These are phyloP conservation scores for Stramonita haemastoma DNA, from an alignment of 2,888 invertebrate genomes.

Conservation along the genomic window DNA sequence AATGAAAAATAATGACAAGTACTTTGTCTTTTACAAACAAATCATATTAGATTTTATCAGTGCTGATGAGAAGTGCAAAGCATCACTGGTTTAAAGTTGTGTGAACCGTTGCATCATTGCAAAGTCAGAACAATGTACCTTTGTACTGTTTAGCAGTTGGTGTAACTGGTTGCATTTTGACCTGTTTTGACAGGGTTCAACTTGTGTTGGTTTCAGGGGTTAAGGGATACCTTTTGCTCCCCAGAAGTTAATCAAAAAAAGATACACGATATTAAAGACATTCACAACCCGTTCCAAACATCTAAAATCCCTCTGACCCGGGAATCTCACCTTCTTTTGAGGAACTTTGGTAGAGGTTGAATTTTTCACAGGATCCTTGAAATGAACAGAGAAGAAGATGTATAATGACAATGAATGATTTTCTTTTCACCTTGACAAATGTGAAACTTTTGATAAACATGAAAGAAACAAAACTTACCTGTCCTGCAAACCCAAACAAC, in stretches of 20 bases:
- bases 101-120: too few species aligned
- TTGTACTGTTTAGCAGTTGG: too few species aligned
- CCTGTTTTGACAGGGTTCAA: too few species aligned
- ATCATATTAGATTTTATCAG: too few species aligned
- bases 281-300: not conserved
- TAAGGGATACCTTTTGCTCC: too few species aligned
- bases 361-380: constrained; percentile 19
- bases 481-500: not conserved
- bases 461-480: not conserved
- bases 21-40: too few species aligned
- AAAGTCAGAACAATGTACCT: too few species aligned
- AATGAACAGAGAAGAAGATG: constrained; percentile 22
- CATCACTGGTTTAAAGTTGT: too few species aligned
- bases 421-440: not conserved
- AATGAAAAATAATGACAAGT: too few species aligned
- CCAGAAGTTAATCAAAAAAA: not conserved
- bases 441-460: not conserved
- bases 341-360: constrained; percentile 6
- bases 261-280: not conserved
- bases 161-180: too few species aligned
- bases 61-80: too few species aligned
- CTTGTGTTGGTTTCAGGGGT: too few species aligned
- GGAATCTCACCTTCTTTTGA: constrained; percentile 4
- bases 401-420: not conserved
- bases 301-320: not conserved